These are phyloP conservation scores for Tretioscincus oriximinensis DNA, from an alignment of 2,113 vertebrate genomes.

Conservation along the genomic window DNA sequence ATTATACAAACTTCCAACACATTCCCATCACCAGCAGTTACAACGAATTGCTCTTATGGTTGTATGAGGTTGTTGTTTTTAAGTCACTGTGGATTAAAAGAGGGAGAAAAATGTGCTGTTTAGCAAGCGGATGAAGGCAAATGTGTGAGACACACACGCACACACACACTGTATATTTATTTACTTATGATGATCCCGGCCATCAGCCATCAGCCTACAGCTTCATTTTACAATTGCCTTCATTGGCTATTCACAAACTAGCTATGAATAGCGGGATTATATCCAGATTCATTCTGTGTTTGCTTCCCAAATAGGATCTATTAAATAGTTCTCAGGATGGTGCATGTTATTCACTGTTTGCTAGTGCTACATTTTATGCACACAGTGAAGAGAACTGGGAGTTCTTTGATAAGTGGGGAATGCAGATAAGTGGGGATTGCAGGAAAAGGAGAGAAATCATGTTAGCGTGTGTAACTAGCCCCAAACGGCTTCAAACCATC, in stretches of 20 bases:
- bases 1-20: conserved; percentile 53
- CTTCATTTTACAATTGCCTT: conserved; percentile 63
- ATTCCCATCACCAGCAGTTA: conserved; percentile 54
- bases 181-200: conserved; percentile 65
- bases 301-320: conserved; percentile 64
- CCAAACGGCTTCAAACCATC: conserved; percentile 14
- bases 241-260: conserved; percentile 67
- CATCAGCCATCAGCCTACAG: conserved; percentile 61
- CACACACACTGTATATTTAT: conserved; percentile 61
- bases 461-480: conserved; percentile 39
- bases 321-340: conserved; percentile 62
- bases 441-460: conserved; percentile 45
- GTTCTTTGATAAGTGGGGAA: conserved; percentile 42
- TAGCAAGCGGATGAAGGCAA: conserved; percentile 57
- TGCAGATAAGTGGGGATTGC: conserved; percentile 45
- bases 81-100: conserved; percentile 62
- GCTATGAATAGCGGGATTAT: conserved; percentile 71
- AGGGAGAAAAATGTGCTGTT: conserved; percentile 60
- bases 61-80: conserved; percentile 55
- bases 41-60: conserved; percentile 61
- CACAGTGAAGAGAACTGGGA: conserved; percentile 39
- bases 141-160: conserved; percentile 54
- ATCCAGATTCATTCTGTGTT: conserved; percentile 61
- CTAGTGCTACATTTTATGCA: conserved; percentile 40
- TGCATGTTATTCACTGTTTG: conserved; percentile 61